These are phyloP conservation scores for Cybosia mesomella DNA, from an alignment of 2,888 invertebrate species.

Conservation along the genomic window DNA sequence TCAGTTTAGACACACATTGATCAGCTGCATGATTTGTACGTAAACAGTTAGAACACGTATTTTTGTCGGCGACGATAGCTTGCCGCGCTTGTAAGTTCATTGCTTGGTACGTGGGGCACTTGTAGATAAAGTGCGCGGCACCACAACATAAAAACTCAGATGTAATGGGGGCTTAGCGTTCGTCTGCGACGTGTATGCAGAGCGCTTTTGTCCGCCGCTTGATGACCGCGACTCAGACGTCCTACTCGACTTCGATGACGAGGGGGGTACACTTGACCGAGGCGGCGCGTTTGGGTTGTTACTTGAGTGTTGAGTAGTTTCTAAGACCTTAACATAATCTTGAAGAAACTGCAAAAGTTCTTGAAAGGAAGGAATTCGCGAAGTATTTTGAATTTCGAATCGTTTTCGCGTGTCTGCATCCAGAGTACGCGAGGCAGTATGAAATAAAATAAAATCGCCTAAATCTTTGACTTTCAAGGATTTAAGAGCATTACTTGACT, in stretches of 20 bases:
- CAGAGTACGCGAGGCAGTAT: not conserved
- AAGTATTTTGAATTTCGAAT: not conserved
- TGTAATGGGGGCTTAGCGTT: too few relatives aligned
- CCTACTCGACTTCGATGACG: not conserved
- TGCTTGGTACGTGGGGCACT: too few relatives aligned
- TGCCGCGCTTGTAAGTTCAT: too few relatives aligned
- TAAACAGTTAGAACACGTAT: too few relatives aligned
- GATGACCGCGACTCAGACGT: too few relatives aligned
- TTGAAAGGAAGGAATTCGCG: not conserved
- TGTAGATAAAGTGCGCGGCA: too few relatives aligned
- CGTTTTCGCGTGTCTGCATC: not conserved
- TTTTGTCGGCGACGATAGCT: too few relatives aligned
- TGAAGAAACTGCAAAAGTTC: not conserved
- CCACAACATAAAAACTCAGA: too few relatives aligned
- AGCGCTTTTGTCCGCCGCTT: not conserved
- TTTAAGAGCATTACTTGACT: too few relatives aligned
- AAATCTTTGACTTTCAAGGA: too few relatives aligned
- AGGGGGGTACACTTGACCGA: not conserved
- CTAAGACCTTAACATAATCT: not conserved
- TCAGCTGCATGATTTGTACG: too few relatives aligned
- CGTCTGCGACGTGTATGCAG: not conserved
- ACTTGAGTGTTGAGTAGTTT: not conserved
- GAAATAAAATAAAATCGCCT: not conserved
- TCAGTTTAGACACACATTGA: too few relatives aligned
- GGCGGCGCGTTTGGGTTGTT: not conserved